A percentile compares a stretch with the other conserved stretches of the same genome.
Evolutionary conservation across 2,888 invertebrate species (phyloP).

Genomic region (Panopea generosa): DNA sequence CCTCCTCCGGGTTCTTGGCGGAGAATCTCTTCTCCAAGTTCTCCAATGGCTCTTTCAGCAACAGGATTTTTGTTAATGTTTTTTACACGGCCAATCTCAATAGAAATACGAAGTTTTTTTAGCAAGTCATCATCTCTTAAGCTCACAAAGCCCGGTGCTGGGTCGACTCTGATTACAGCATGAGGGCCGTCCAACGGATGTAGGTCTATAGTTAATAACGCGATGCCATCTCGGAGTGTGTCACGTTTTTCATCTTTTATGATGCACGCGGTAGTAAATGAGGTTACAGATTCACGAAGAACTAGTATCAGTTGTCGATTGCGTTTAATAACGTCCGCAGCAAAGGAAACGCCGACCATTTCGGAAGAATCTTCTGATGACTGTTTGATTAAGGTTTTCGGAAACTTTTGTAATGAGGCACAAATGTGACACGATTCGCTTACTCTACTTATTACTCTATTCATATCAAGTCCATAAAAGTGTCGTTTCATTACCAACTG

Average conservation of each 20-base stretch:
- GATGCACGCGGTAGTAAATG: too few species aligned
- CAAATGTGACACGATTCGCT: too few species aligned
- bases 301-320: too few species aligned
- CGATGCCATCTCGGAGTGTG: conserved; percentile 33
- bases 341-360: too few species aligned
- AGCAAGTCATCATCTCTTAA: conserved; percentile 7
- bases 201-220: conserved; percentile 18
- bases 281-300: too few species aligned
- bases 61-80: conserved; percentile 64
- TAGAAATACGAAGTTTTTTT: neutral
- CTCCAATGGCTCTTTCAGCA: conserved; percentile 68
- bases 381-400: too few species aligned
- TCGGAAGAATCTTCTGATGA: too few species aligned
- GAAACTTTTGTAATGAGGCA: too few species aligned
- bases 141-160: conserved; percentile 58
- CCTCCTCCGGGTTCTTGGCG: conserved; percentile 28
- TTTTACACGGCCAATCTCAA: conserved; percentile 21
- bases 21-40: conserved; percentile 67
- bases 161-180: conserved; percentile 50
- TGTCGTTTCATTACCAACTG: too few species aligned
- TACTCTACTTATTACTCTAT: too few species aligned
- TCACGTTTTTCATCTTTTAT: conserved; percentile 50
- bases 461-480: too few species aligned
- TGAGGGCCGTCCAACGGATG: conserved; percentile 17
- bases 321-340: too few species aligned